phyloP scores from a whole-genome alignment of 2,797 vertebrate species.

The Cygnus olor region DNA sequence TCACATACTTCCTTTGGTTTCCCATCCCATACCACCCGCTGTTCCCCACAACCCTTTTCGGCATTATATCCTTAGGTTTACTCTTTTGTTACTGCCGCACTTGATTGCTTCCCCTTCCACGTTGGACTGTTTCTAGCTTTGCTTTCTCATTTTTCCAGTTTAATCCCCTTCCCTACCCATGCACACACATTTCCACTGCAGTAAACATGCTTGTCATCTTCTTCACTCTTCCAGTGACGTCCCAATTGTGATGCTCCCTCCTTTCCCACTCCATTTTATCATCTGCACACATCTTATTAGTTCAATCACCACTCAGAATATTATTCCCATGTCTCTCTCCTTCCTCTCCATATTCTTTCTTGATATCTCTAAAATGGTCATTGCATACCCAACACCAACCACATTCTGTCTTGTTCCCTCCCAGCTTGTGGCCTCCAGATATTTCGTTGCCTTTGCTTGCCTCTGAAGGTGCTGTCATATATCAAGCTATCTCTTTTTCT shows the following conservation, averaged over 20 bases:
- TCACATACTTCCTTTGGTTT: not conserved
- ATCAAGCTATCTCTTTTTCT: not conserved
- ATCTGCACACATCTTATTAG: not conserved
- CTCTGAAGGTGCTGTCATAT: not conserved
- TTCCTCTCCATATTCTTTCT: not conserved
- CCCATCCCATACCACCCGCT: not conserved
- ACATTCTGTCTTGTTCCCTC: not conserved
- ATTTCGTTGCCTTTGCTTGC: not conserved
- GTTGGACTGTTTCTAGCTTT: not conserved
- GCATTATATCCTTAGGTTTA: not conserved
- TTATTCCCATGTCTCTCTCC: not conserved
- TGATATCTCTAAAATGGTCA: not conserved
- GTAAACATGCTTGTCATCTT: not conserved
- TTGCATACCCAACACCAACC: not conserved
- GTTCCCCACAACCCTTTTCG: not conserved
- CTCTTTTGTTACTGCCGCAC: not conserved
- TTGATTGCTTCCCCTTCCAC: not conserved
- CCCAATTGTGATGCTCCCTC: not conserved
- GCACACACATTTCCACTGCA: not conserved
- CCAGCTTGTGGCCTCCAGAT: not conserved
- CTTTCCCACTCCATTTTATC: not conserved
- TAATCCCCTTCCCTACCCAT: accelerated
- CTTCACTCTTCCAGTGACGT: not conserved
- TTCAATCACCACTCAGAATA: not conserved
- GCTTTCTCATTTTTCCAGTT: not conserved